Percentiles rank a stretch among this genome's conserved stretches.
phyloP scores from a whole-genome alignment of 2,797 vertebrate genomes.

The Bradypus variegatus region DNA sequence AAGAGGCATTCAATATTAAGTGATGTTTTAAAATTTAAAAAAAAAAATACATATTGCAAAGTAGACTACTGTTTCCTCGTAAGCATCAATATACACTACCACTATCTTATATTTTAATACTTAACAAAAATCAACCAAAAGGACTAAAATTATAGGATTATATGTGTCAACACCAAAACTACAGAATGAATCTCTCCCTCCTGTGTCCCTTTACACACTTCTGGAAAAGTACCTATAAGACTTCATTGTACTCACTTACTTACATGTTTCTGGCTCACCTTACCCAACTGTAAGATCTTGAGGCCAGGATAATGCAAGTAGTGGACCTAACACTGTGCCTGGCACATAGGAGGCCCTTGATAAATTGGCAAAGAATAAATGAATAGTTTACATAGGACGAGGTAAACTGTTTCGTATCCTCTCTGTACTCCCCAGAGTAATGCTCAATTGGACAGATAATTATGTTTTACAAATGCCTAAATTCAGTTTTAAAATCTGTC shows the following conservation, averaged over 20 bases:
- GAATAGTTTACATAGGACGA: background rate
- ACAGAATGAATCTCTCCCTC: background rate
- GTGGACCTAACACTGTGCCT: background rate
- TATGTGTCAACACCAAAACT: background rate
- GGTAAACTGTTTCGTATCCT: conserved; percentile 13
- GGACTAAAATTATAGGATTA: conserved; percentile 26
- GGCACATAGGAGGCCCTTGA: background rate
- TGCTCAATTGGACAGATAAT: background rate
- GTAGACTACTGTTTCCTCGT: conserved; percentile 15
- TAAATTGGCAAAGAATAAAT: conserved; percentile 20
- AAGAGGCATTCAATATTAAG: conserved; percentile 28
- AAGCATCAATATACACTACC: conserved; percentile 6
- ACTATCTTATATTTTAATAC: conserved; percentile 32
- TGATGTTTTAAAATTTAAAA: conserved; percentile 20
- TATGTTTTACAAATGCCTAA: conserved; percentile 32
- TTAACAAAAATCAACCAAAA: conserved; percentile 31
- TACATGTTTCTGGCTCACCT: conserved; percentile 15
- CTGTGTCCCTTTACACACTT: background rate
- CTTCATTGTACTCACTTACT: background rate
- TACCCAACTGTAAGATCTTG: conserved; percentile 1
- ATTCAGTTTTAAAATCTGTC: conserved; percentile 25
- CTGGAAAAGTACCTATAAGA: background rate
- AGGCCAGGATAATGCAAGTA: background rate
- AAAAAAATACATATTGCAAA: conserved; percentile 27
- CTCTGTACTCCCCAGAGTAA: background rate